These are phyloP conservation scores for Typhlichthys subterraneus DNA, from an alignment of 2,797 vertebrate species.

Conservation along the genomic window DNA sequence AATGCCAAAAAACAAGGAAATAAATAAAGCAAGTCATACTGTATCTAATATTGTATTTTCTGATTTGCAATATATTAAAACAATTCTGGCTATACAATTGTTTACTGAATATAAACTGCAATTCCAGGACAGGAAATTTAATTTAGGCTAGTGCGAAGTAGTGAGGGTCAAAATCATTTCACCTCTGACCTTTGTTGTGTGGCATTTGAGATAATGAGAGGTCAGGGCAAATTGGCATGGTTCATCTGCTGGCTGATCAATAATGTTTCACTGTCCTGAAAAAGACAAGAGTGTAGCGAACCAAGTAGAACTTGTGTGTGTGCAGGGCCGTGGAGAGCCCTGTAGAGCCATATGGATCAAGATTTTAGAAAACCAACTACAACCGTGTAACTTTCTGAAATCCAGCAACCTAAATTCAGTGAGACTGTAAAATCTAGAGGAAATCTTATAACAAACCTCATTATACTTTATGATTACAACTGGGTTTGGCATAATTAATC, in stretches of 20 bases:
- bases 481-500: too few species aligned
- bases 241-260: neutral
- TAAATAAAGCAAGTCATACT: neutral
- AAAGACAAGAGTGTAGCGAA: too few species aligned
- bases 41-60: neutral
- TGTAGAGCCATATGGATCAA: too few species aligned
- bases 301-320: too few species aligned
- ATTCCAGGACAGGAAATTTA: neutral
- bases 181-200: slow-evolving; percentile 8
- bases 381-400: too few species aligned
- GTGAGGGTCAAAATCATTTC: neutral
- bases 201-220: slow-evolving; percentile 3
- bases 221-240: neutral
- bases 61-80: neutral
- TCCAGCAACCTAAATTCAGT: too few species aligned
- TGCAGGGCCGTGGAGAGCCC: too few species aligned
- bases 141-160: neutral
- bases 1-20: slow-evolving; percentile 15
- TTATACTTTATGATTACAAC: too few species aligned
- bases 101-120: neutral
- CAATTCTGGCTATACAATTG: neutral
- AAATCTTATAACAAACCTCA: too few species aligned
- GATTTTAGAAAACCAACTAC: too few species aligned
- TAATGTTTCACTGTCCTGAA: neutral
- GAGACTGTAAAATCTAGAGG: too few species aligned